Percentiles rank a stretch among this genome's conserved stretches.
These are phyloP conservation scores for Drosophila borealis DNA, from an alignment of 2,888 invertebrate genomes.

Conservation along the genomic window DNA sequence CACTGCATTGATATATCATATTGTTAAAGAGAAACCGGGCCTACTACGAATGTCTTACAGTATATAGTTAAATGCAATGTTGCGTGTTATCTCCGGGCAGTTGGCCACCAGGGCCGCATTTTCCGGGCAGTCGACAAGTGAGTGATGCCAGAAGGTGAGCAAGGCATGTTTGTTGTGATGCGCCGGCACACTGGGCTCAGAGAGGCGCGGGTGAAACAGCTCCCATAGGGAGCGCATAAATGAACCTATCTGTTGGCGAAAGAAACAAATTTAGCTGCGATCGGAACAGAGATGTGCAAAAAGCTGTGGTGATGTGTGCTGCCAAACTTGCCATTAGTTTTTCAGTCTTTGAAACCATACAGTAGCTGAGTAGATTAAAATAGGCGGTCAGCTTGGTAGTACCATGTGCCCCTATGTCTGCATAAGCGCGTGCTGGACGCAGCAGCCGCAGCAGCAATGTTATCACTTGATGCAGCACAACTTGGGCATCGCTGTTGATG, in stretches of 20 bases:
- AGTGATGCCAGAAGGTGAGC: slow-evolving; percentile 97
- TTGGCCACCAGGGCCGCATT: slow-evolving; percentile 95
- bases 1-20: slow-evolving; percentile 86
- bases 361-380: slow-evolving; percentile 96
- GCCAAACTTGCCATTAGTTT: slow-evolving; percentile 92
- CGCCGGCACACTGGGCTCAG: slow-evolving; percentile 97
- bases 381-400: slow-evolving; percentile 96
- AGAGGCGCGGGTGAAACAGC: slow-evolving; percentile 96
- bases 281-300: background rate
- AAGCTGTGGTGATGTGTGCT: background rate
- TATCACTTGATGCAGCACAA: slow-evolving; percentile 89
- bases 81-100: slow-evolving; percentile 94
- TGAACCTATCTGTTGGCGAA: slow-evolving; percentile 92
- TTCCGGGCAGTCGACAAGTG: slow-evolving; percentile 96
- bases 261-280: slow-evolving; percentile 9
- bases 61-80: slow-evolving; percentile 98
- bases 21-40: background rate
- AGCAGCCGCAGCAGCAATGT: slow-evolving; percentile 90
- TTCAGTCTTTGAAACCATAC: slow-evolving; percentile 95
- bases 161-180: slow-evolving; percentile 98
- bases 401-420: slow-evolving; percentile 94
- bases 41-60: slow-evolving; percentile 88
- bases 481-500: slow-evolving; percentile 87
- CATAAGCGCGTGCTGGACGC: slow-evolving; percentile 93
- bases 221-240: slow-evolving; percentile 97